These are phyloP conservation scores for Hirundichthys speculiger DNA, from an alignment of 2,113 vertebrate species.

Conservation along the genomic window DNA sequence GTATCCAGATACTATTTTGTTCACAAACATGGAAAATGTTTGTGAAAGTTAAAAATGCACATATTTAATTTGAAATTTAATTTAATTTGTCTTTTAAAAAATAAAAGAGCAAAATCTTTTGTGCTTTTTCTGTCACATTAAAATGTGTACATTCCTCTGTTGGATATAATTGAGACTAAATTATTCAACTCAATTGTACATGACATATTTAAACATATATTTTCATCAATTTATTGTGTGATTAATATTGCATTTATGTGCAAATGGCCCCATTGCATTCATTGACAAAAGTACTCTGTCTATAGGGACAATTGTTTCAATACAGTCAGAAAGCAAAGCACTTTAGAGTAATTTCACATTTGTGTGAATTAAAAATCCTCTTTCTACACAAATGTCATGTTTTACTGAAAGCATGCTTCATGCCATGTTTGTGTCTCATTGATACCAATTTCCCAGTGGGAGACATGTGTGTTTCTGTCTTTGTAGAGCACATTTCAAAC, in stretches of 20 bases:
- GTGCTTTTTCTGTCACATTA: slow-evolving; percentile 17
- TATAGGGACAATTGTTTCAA: slow-evolving; percentile 41
- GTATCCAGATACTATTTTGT: slow-evolving; percentile 2
- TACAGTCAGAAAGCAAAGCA: slow-evolving; percentile 25
- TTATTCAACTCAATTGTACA: slow-evolving; percentile 46
- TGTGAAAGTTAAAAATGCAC: no score
- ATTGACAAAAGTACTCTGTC: slow-evolving; percentile 24
- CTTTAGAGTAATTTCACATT: slow-evolving; percentile 27
- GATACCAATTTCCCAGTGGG: slow-evolving; percentile 57
- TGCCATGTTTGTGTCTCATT: slow-evolving; percentile 63
- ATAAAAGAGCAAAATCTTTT: neutral
- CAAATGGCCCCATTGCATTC: slow-evolving; percentile 40
- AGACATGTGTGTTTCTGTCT: slow-evolving; percentile 54
- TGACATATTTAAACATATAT: slow-evolving; percentile 41
- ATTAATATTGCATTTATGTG: slow-evolving; percentile 57
- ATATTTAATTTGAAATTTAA: neutral
- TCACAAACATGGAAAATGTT: neutral
- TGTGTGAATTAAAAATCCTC: slow-evolving; percentile 39
- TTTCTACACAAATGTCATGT: slow-evolving; percentile 53
- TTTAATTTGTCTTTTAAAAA: neutral
- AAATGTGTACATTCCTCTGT: slow-evolving; percentile 21
- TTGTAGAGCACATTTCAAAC: slow-evolving; percentile 58
- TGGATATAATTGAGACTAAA: slow-evolving; percentile 19
- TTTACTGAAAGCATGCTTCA: slow-evolving; percentile 64
- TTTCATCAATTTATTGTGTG: slow-evolving; percentile 51